Conservation (phyloP, 2,113 vertebrate genomes). For the Larimichthys crocea region DNA sequence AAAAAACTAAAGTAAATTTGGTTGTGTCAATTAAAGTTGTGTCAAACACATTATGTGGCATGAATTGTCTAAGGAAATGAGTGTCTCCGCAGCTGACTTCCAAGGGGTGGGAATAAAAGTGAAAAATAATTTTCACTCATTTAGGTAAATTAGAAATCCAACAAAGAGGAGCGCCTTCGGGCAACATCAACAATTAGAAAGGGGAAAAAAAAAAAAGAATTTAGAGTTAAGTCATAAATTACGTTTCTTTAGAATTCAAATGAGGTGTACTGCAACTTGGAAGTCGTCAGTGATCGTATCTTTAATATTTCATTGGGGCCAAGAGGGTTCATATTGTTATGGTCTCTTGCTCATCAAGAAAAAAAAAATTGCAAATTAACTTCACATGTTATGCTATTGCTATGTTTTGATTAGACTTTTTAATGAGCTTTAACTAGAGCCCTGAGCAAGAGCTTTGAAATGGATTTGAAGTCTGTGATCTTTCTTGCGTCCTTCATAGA, state of each 20-base stretch:
- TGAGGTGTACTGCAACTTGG: slow-evolving; percentile 70
- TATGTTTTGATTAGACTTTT: slow-evolving; percentile 77
- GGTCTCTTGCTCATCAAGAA: slow-evolving; percentile 63
- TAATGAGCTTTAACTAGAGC: slow-evolving; percentile 76
- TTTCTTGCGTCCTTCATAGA: slow-evolving; percentile 27
- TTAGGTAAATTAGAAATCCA: slow-evolving; percentile 79
- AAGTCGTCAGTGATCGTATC: slow-evolving; percentile 68
- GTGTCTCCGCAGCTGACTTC: slow-evolving; percentile 73
- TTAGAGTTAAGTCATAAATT: slow-evolving; percentile 73
- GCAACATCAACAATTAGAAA: slow-evolving; percentile 77
- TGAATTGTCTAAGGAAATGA: slow-evolving; percentile 70
- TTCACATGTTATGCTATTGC: slow-evolving; percentile 66
- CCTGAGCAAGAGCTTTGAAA: slow-evolving; percentile 63
- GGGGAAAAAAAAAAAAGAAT: slow-evolving; percentile 60
- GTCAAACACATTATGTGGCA: slow-evolving; percentile 35
- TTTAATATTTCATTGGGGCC: slow-evolving; percentile 70
- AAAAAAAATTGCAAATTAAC: slow-evolving; percentile 70
- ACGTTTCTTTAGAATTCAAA: slow-evolving; percentile 76
- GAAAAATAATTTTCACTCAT: slow-evolving; percentile 69
- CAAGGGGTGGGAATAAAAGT: slow-evolving; percentile 54
- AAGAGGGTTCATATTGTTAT: slow-evolving; percentile 70
- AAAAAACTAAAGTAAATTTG: not conserved
- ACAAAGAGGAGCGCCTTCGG: slow-evolving; percentile 72
- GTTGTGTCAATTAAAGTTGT: slow-evolving; percentile 37
- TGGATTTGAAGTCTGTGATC: slow-evolving; percentile 50